Evolutionary conservation across 2,888 invertebrate genomes (phyloP).

Genomic region (Gnatocerus cornutus): DNA sequence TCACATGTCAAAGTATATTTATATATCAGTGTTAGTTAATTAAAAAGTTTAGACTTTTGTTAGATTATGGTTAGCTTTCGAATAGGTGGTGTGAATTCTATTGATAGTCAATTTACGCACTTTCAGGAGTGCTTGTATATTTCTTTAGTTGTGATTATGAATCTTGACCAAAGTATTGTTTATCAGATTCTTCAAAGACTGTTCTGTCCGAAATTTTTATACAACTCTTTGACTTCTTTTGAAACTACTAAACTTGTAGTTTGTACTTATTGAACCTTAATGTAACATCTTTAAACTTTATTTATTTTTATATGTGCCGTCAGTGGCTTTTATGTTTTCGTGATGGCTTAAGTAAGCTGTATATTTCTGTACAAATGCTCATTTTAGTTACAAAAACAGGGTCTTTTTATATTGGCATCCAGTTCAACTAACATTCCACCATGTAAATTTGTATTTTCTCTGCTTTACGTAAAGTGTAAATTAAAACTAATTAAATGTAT

Average conservation of each 20-base stretch:
- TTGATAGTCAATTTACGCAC: constrained; percentile 12
- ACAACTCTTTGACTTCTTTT: constrained; percentile 17
- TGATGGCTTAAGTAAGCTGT: constrained; percentile 13
- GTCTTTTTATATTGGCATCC: constrained; percentile 28
- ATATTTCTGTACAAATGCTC: constrained; percentile 29
- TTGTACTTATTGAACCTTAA: constrained; percentile 46
- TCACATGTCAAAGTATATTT: constrained; percentile 20
- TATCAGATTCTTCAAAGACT: constrained; percentile 42
- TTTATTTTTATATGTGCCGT: constrained; percentile 44
- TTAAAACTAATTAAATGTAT: constrained; percentile 34
- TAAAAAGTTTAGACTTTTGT: constrained; percentile 23
- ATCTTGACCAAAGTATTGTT: constrained; percentile 47
- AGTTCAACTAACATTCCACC: constrained; percentile 30
- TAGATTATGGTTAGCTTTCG: constrained; percentile 15
- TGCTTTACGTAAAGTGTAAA: constrained; percentile 12
- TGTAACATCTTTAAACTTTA: constrained; percentile 6
- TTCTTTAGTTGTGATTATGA: constrained; percentile 42
- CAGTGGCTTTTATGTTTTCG: constrained; percentile 10
- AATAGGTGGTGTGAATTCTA: constrained; percentile 35
- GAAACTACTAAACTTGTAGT: constrained; percentile 42
- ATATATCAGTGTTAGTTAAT: constrained; percentile 12
- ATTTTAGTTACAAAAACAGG: constrained; percentile 28
- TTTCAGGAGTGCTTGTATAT: constrained; percentile 18
- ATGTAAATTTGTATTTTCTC: constrained; percentile 28
- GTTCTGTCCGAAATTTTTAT: constrained; percentile 35